phyloP scores from a whole-genome alignment of 2,113 vertebrate genomes.

The Agapornis roseicollis region DNA sequence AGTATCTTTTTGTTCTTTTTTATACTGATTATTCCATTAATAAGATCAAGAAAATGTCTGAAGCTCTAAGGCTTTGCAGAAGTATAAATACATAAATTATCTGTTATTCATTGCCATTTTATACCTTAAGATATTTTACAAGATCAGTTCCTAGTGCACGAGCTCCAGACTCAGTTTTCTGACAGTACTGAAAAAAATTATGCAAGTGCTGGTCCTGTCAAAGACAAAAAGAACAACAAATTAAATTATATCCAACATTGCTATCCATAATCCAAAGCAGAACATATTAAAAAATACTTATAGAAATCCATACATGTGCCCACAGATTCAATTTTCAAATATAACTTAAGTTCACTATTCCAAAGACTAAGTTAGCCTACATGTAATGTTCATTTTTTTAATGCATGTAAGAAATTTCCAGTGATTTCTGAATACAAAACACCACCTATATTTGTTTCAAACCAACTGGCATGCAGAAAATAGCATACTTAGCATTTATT shows the following conservation, averaged over 20 bases:
- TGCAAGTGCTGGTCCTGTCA: slow-evolving; percentile 95
- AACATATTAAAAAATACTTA: background rate
- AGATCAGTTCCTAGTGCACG: slow-evolving; percentile 87
- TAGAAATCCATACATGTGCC: background rate
- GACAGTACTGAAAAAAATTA: slow-evolving; percentile 98
- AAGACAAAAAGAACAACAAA: slow-evolving; percentile 5
- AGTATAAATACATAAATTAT: background rate
- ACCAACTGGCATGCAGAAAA: background rate
- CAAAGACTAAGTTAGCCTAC: background rate
- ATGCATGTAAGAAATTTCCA: background rate
- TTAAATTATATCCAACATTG: background rate
- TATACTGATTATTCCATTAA: background rate
- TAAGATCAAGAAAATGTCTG: background rate
- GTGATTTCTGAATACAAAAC: background rate
- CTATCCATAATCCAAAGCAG: background rate
- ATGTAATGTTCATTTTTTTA: background rate
- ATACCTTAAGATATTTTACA: slow-evolving; percentile 97
- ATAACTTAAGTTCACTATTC: background rate
- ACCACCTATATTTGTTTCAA: background rate
- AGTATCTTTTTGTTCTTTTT: background rate
- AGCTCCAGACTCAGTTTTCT: slow-evolving; percentile 80
- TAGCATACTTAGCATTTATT: background rate
- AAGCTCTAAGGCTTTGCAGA: background rate
- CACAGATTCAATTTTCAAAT: background rate
- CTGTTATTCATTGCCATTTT: background rate